phyloP scores from a whole-genome alignment of 2,888 invertebrate genomes.

The Pterostichus madidus region DNA sequence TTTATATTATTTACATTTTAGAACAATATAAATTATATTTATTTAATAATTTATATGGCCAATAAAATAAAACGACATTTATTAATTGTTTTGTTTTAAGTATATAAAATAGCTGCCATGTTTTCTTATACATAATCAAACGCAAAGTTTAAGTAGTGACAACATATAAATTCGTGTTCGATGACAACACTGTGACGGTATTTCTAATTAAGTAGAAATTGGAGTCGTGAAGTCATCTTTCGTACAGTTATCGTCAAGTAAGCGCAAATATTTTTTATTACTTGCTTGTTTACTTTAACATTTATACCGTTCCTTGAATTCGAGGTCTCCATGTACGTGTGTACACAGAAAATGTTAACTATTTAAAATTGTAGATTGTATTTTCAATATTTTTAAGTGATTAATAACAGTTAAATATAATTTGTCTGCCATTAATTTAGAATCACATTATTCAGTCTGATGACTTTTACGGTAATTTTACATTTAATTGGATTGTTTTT shows the following conservation, averaged over 20 bases:
- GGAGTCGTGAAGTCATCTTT: conserved; percentile 28
- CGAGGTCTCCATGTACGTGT: background rate
- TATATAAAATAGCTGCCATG: background rate
- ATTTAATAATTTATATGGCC: background rate
- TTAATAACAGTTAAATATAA: background rate
- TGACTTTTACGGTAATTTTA: conserved; percentile 20
- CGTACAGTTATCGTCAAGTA: conserved; percentile 28
- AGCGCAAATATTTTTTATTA: conserved; percentile 2
- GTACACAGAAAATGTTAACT: background rate
- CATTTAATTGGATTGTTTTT: conserved; percentile 39
- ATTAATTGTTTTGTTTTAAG: conserved; percentile 16
- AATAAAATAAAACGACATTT: background rate
- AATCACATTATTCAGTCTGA: conserved; percentile 30
- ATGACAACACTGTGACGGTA: conserved; percentile 24
- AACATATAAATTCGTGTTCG: conserved; percentile 18
- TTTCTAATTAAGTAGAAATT: conserved; percentile 23
- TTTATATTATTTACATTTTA: conserved; percentile 1
- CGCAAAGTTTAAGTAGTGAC: background rate
- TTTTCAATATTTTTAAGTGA: background rate
- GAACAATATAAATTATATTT: conserved; percentile 7
- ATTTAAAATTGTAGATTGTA: background rate
- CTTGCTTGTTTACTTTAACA: conserved; percentile 31
- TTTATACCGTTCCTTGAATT: conserved; percentile 25
- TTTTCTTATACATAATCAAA: background rate
- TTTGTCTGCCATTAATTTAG: background rate